Evolutionary conservation across 64 coral and sea anemone species (phyloP).

Genomic region (Dendronephthya gigantea): DNA sequence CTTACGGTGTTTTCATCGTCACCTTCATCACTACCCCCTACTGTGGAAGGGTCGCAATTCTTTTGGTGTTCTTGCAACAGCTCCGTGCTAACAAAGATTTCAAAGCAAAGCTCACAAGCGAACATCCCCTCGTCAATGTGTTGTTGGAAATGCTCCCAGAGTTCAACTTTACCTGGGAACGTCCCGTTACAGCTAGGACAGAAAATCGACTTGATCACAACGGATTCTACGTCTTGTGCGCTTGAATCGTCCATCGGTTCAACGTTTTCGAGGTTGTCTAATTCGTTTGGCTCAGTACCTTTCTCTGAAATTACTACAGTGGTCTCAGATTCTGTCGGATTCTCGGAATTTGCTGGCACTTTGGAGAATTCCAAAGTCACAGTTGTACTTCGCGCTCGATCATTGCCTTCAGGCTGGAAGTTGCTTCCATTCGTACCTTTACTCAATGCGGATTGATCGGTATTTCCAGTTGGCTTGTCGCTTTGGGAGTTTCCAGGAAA

Average conservation of each 20-base stretch:
- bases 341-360: background rate
- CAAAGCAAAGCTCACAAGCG: background rate
- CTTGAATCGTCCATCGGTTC: background rate
- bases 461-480: no score
- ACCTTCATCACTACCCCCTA: background rate
- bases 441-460: background rate
- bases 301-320: background rate
- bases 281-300: background rate
- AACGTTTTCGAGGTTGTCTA: background rate
- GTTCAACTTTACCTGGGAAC: background rate
- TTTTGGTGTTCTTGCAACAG: background rate
- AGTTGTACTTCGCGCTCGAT: background rate
- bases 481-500: no score
- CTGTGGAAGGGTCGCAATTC: background rate
- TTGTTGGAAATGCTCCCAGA: conserved; percentile 1
- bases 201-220: background rate
- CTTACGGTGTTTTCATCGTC: background rate
- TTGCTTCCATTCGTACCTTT: background rate
- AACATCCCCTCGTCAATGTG: background rate
- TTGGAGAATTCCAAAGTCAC: background rate
- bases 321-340: background rate
- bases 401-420: background rate
- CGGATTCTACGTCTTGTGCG: background rate
- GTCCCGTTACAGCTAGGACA: background rate
- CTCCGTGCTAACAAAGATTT: background rate